Percentiles rank a stretch among this genome's conserved stretches.
Evolutionary conservation across 1,140 invertebrate genomes (phyloP).

Genomic region (Sminthurinus signatus): DNA sequence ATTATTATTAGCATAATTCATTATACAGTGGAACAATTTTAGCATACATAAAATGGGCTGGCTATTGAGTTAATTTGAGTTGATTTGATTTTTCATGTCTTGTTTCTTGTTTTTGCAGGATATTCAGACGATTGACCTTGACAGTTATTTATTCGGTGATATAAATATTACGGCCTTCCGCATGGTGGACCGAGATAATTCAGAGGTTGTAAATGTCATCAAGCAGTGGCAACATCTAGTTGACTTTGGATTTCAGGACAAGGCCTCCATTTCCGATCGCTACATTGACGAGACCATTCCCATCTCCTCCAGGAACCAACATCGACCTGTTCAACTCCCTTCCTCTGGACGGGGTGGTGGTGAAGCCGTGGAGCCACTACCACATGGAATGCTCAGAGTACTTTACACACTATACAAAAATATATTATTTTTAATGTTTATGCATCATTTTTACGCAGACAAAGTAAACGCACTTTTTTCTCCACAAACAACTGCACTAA

Average conservation of each 20-base stretch:
- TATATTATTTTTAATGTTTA: too few relatives aligned
- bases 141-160: conserved; percentile 60
- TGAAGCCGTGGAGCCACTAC: conserved; percentile 20
- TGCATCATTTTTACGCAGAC: too few relatives aligned
- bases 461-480: too few relatives aligned
- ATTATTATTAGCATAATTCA: too few relatives aligned
- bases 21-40: too few relatives aligned
- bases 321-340: neutral
- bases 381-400: conserved; percentile 28
- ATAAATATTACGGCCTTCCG: conserved; percentile 61
- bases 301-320: conserved; percentile 3
- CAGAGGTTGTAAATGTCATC: conserved; percentile 46
- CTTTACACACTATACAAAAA: too few relatives aligned
- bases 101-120: conserved; percentile 47
- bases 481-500: too few relatives aligned
- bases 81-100: neutral
- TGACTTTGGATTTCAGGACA: conserved; percentile 28
- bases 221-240: conserved; percentile 27
- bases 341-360: neutral
- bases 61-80: too few relatives aligned
- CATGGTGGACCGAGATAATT: conserved; percentile 50
- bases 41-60: too few relatives aligned
- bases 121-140: conserved; percentile 57
- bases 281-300: conserved; percentile 20
- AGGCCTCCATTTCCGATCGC: conserved; percentile 7